Percentiles rank a stretch among this genome's conserved stretches.
phyloP scores from a whole-genome alignment of 2,113 vertebrate species.

The Zosterops borbonicus region DNA sequence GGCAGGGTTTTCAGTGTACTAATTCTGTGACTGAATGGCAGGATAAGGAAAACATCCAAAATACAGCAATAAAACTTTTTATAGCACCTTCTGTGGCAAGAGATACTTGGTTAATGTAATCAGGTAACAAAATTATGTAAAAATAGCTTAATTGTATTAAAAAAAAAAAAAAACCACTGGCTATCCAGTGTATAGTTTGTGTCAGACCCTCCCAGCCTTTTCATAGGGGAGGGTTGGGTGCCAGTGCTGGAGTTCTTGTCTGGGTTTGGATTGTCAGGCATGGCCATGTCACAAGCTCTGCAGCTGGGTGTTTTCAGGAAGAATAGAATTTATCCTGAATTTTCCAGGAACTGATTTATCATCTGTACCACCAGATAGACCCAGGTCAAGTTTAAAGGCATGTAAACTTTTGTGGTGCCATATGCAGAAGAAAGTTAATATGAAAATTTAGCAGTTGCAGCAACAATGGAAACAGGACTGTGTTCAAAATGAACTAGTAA shows the following conservation, averaged over 20 bases:
- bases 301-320: neutral
- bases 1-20: neutral
- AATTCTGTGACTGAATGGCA: neutral
- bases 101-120: neutral
- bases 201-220: neutral
- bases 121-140: neutral
- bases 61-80: neutral
- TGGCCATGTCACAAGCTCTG: neutral
- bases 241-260: neutral
- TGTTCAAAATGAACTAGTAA: neutral
- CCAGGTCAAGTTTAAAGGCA: neutral
- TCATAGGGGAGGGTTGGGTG: accelerated
- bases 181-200: neutral
- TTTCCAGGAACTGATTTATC: neutral
- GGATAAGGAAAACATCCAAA: neutral
- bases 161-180: neutral
- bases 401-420: neutral
- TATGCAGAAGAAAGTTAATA: neutral
- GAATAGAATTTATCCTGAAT: neutral
- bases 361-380: neutral
- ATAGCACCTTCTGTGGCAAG: neutral
- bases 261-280: neutral
- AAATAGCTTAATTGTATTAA: neutral
- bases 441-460: neutral
- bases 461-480: neutral